phyloP scores from a whole-genome alignment of 2,888 invertebrate genomes.

The Polietes domitor region DNA sequence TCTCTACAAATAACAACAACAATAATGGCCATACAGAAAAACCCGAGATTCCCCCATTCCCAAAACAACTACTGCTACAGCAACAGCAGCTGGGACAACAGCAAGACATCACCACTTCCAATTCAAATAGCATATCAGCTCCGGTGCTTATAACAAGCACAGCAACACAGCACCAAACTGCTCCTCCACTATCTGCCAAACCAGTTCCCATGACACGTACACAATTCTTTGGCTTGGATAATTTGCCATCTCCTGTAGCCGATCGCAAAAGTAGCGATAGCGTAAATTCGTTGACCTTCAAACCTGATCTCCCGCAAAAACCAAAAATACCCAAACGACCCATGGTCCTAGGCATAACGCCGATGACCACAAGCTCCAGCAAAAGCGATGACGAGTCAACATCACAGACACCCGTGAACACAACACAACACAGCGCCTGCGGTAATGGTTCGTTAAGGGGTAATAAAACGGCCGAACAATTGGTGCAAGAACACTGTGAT shows the following conservation, averaged over 20 bases:
- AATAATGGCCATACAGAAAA: constrained; percentile 69
- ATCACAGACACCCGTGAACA: constrained; percentile 68
- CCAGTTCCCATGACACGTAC: constrained; percentile 78
- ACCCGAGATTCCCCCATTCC: constrained; percentile 76
- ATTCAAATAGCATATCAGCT: constrained; percentile 53
- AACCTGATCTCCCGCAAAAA: constrained; percentile 83
- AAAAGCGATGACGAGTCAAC: constrained; percentile 73
- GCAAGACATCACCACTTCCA: constrained; percentile 33
- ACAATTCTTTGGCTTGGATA: constrained; percentile 77
- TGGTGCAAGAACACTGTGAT: constrained; percentile 66
- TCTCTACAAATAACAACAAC: constrained; percentile 37
- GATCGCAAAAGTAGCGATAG: constrained; percentile 77
- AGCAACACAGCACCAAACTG: constrained; percentile 31
- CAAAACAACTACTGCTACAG: constrained; percentile 74
- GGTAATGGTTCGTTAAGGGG: constrained; percentile 48
- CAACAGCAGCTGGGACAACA: constrained; percentile 56
- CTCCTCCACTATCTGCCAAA: constrained; percentile 74
- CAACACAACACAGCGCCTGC: constrained; percentile 18
- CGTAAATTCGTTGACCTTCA: constrained; percentile 73
- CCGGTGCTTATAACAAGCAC: neutral
- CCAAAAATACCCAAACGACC: constrained; percentile 92
- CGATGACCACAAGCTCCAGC: constrained; percentile 30
- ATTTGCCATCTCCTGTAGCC: constrained; percentile 75
- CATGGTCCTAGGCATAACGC: constrained; percentile 68
- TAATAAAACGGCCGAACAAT: constrained; percentile 64